Base-by-base conservation (phyloP, 2,113 vertebrate species). In the Anolis sagrei region DNA sequence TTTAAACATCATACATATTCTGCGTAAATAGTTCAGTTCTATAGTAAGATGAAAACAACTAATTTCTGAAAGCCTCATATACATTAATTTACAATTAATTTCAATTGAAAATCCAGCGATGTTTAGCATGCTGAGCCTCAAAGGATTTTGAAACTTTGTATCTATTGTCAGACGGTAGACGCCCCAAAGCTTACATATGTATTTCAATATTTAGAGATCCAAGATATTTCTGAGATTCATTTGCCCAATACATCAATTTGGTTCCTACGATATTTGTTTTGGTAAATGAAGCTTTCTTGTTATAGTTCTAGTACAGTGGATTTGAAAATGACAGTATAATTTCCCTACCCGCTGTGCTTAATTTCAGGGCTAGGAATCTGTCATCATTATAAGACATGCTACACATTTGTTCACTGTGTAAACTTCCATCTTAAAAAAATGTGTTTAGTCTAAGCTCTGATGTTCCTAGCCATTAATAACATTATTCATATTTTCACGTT, bases 31-130 rank as follows among this genome's bases (percentile, higher is more conserved):
- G 39, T 44, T 44, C 39, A 44, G 2, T 44, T 44, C 39, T 44
- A 44, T 44, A 44, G 39, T 4, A 44, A 44, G 39, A 44, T 44
- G 39, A 44, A 44, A 44, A 44, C 39, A 44, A 44, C 39, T 44
- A 44, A 44, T 44, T 44, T 44, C 39, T 44, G 39, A 44, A 44
- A 44, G 39, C 5, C 39, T 44, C 2, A 44, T 44, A 44, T 44
- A 44, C 39, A 44, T 44, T 44, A 44, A 2, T 44, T 2, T 44
- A 44, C 39, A 44, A 44, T 36, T 85, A 79, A 72, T 49, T 72
- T 72, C 36, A 79, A 79, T 62, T 79, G 84, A 85, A 84, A 80
- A 86, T 18, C 39, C n/a, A 79, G 7, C 51, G 39, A n/a, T 19
- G 27, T 32, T 72, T 58, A 62, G 76, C 25, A 62, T 14, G 72